phyloP scores from a whole-genome alignment of 2,888 invertebrate species.

The Heteromyza rotundicornis region DNA sequence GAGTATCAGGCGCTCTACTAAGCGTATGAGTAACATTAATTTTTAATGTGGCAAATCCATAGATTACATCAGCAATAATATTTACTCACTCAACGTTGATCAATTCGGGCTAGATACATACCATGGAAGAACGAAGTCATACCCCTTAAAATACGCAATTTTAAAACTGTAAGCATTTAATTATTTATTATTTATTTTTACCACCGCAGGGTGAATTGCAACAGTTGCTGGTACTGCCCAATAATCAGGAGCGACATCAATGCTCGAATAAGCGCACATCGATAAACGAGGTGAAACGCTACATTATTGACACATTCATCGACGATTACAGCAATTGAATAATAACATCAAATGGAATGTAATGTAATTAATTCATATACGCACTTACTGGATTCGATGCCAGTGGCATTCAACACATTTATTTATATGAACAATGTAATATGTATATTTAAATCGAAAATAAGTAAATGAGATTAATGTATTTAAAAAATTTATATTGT shows the following conservation, averaged over 20 bases:
- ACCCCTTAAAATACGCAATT: too few species aligned
- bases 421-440: neutral
- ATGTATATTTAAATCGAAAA: neutral
- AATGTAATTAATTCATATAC: too few species aligned
- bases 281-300: constrained; percentile 62
- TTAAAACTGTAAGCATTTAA: too few species aligned
- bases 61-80: too few species aligned
- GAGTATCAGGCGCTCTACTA: too few species aligned
- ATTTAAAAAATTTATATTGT: constrained; percentile 26
- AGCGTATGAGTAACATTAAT: too few species aligned
- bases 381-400: too few species aligned
- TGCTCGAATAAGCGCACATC: constrained; percentile 60
- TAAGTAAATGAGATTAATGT: constrained; percentile 2
- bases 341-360: neutral
- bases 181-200: constrained; percentile 8
- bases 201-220: constrained; percentile 57
- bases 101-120: too few species aligned
- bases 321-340: constrained; percentile 59
- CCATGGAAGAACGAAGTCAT: too few species aligned
- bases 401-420: neutral
- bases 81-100: too few species aligned
- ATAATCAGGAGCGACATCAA: constrained; percentile 59
- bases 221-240: constrained; percentile 58
- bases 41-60: too few species aligned
- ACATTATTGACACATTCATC: constrained; percentile 62